Conservation (phyloP, 2,888 invertebrate species). For the Exocentrus adspersus region DNA sequence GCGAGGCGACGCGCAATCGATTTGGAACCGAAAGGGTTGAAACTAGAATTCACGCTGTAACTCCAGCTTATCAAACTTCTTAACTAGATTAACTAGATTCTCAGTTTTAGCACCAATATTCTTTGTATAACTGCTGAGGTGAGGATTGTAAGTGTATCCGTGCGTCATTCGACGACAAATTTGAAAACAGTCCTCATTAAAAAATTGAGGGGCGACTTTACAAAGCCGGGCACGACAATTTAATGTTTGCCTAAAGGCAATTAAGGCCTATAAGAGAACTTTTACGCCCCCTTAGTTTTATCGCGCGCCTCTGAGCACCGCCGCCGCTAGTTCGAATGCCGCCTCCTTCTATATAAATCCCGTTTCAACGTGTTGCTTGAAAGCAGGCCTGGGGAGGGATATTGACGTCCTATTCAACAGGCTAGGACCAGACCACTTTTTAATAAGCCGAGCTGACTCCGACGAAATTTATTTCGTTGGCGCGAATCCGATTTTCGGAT, state of each 20-base stretch:
- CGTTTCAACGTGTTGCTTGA: conserved; percentile 32
- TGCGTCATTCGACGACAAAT: neutral
- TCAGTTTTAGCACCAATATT: too few species aligned
- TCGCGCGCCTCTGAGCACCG: conserved; percentile 13
- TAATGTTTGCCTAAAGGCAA: conserved; percentile 37
- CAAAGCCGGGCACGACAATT: conserved; percentile 23
- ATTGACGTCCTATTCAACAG: conserved; percentile 46
- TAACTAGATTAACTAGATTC: too few species aligned
- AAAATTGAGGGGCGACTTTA: conserved; percentile 20
- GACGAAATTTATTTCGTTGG: conserved; percentile 6
- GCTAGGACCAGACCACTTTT: conserved; percentile 34
- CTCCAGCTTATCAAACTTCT: too few species aligned
- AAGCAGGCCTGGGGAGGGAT: conserved; percentile 33
- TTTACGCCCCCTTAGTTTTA: conserved; percentile 28
- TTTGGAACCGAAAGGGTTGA: too few species aligned
- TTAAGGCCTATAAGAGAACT: conserved; percentile 33
- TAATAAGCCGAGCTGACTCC: conserved; percentile 14
- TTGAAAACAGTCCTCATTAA: conserved; percentile 10
- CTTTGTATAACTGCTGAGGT: too few species aligned
- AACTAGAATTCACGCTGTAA: too few species aligned
- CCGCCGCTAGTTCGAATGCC: conserved; percentile 14
- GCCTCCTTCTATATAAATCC: conserved; percentile 28
- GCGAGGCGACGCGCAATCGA: too few species aligned
- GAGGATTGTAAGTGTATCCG: too few species aligned
- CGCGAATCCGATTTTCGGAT: neutral